phyloP scores from a whole-genome alignment of 2,113 vertebrate species.

The Hydrolagus affinis region DNA sequence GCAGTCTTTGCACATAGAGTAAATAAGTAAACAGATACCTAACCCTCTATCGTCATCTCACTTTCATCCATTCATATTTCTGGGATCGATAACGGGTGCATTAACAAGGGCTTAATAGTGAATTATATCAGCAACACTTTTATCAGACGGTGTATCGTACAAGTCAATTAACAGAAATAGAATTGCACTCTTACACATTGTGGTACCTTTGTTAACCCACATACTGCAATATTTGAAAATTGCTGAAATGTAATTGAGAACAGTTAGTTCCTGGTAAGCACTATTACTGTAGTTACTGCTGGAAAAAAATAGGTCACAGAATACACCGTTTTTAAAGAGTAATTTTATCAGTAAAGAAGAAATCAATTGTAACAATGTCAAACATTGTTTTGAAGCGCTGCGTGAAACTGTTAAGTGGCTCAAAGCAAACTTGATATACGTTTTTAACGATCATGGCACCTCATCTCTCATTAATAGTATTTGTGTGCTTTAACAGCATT shows the following conservation, averaged over 20 bases:
- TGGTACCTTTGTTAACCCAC: neutral
- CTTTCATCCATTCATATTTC: neutral
- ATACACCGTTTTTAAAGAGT: neutral
- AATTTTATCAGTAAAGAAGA: neutral
- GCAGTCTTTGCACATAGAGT: conserved; percentile 28
- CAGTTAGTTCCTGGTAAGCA: neutral
- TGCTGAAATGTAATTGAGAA: conserved; percentile 7
- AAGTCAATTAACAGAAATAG: neutral
- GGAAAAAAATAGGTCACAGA: neutral
- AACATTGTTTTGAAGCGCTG: conserved; percentile 1
- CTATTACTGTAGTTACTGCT: neutral
- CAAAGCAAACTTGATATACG: conserved; percentile 6
- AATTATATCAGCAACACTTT: conserved; percentile 1
- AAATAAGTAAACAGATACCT: neutral
- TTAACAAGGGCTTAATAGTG: neutral
- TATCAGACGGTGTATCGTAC: neutral
- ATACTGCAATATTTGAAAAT: neutral
- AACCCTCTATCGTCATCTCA: neutral
- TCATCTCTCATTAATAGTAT: conserved; percentile 27
- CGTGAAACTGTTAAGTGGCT: conserved; percentile 22
- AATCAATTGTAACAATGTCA: conserved; percentile 17
- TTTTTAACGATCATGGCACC: conserved; percentile 12
- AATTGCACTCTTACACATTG: neutral
- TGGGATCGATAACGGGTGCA: neutral
- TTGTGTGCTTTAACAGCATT: conserved; percentile 9